Conservation (phyloP, 2,888 invertebrate species). For the Anorthoa munda region DNA sequence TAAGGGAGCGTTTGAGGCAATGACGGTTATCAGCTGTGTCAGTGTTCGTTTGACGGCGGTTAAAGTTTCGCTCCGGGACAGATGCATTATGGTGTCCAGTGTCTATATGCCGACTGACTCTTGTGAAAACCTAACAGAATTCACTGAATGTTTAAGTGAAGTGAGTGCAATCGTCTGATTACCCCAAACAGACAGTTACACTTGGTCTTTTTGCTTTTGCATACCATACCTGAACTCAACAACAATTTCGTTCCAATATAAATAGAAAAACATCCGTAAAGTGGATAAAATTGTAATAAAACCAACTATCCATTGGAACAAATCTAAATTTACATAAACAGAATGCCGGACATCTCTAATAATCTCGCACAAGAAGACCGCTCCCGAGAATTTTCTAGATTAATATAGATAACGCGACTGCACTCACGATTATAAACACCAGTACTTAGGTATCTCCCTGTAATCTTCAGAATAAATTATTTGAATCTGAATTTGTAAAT, state of each 20-base stretch:
- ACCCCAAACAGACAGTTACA: not conserved
- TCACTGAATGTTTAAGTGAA: not conserved
- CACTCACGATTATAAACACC: slow-evolving; percentile 44
- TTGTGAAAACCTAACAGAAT: not conserved
- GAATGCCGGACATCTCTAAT: slow-evolving; percentile 36
- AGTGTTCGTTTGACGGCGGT: not conserved
- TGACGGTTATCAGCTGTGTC: slow-evolving; percentile 2
- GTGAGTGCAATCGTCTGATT: not conserved
- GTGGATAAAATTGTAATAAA: slow-evolving; percentile 16
- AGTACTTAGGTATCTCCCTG: slow-evolving; percentile 22
- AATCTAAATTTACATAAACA: slow-evolving; percentile 36
- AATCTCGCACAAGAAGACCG: slow-evolving; percentile 46
- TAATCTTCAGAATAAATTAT: slow-evolving; percentile 46
- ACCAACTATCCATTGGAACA: slow-evolving; percentile 13
- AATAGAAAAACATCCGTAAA: not conserved
- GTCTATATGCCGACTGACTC: not conserved
- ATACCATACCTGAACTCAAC: not conserved
- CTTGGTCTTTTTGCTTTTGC: not conserved
- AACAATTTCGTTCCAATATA: not conserved
- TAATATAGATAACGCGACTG: slow-evolving; percentile 46
- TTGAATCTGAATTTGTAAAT: slow-evolving; percentile 43
- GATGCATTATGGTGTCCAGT: not conserved
- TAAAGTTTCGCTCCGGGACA: not conserved
- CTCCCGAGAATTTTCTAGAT: slow-evolving; percentile 52
- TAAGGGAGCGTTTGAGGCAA: not conserved